Evolutionary conservation across 2,113 vertebrate species (phyloP).

Genomic region (Amia ocellicauda): DNA sequence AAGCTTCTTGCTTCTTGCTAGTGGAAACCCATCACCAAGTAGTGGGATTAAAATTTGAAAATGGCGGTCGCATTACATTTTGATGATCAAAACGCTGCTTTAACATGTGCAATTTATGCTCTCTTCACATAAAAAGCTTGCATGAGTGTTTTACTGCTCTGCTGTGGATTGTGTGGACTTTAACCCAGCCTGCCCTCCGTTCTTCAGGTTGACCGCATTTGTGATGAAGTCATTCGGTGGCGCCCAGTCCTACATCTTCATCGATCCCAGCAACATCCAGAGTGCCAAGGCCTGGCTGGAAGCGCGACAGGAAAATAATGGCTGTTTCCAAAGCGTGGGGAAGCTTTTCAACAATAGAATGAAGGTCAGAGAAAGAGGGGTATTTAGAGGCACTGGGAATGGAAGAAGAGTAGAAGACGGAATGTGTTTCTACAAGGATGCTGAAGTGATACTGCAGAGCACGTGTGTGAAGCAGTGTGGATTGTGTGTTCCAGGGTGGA

Average conservation of each 20-base stretch:
- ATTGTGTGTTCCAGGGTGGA: slow-evolving; percentile 58
- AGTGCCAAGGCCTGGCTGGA: slow-evolving; percentile 57
- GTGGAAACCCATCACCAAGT: no score
- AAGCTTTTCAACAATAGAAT: slow-evolving; percentile 69
- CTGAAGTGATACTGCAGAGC: not conserved
- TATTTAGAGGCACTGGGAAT: not conserved
- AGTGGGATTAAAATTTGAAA: no score
- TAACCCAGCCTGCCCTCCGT: not conserved
- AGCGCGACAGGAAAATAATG: slow-evolving; percentile 51
- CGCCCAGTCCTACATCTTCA: slow-evolving; percentile 56
- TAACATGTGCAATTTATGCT: not conserved
- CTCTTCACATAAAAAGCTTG: not conserved
- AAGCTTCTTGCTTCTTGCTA: no score
- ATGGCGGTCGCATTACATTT: no score
- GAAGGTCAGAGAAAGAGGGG: slow-evolving; percentile 55
- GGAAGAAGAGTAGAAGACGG: not conserved
- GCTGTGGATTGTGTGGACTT: not conserved
- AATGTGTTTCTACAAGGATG: no score
- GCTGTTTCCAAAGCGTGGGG: slow-evolving; percentile 69
- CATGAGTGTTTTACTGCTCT: not conserved
- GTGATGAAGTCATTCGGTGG: slow-evolving; percentile 64
- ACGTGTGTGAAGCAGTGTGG: no score
- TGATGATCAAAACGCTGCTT: no score
- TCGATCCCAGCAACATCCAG: slow-evolving; percentile 43
- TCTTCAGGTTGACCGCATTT: slow-evolving; percentile 75